A percentile compares a stretch with the other conserved stretches of the same genome.
These are phyloP conservation scores for Diplazon laetatorius DNA, from an alignment of 2,888 invertebrate genomes.

Conservation along the genomic window DNA sequence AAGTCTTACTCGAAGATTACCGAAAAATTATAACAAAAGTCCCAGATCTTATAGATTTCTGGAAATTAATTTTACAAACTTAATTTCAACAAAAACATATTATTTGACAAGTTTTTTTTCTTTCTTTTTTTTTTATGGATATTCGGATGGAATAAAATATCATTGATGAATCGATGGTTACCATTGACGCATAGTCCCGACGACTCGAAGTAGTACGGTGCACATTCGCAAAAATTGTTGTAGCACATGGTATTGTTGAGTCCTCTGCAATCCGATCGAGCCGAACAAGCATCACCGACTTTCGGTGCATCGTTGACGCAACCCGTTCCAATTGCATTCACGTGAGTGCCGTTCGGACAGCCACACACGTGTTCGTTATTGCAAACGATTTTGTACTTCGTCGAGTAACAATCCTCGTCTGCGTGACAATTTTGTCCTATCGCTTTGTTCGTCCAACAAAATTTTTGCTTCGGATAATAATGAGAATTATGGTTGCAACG, in stretches of 20 bases:
- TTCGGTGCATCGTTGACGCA: slow-evolving; percentile 65
- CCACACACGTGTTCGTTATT: slow-evolving; percentile 60
- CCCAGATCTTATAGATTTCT: no score
- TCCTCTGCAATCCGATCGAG: slow-evolving; percentile 58
- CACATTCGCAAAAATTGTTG: slow-evolving; percentile 64
- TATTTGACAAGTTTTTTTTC: no score
- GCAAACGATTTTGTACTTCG: slow-evolving; percentile 62
- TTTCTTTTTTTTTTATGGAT: no score
- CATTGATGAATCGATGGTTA: slow-evolving; percentile 40
- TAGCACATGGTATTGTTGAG: slow-evolving; percentile 59
- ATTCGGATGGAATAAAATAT: no score
- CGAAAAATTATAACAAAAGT: no score
- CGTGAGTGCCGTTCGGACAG: slow-evolving; percentile 67
- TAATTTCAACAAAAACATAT: no score
- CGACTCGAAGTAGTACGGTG: slow-evolving; percentile 54
- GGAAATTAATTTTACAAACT: no score
- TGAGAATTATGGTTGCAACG: slow-evolving; percentile 72
- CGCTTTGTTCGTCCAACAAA: slow-evolving; percentile 74
- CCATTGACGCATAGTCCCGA: slow-evolving; percentile 67
- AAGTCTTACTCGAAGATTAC: no score
- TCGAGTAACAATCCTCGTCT: slow-evolving; percentile 71
- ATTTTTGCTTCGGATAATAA: slow-evolving; percentile 68
- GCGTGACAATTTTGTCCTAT: slow-evolving; percentile 68
- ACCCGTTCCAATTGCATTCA: slow-evolving; percentile 54
- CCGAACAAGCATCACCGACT: slow-evolving; percentile 66